Evolutionary conservation across 2,113 vertebrate genomes (phyloP).

Genomic region (Catharus minimus): DNA sequence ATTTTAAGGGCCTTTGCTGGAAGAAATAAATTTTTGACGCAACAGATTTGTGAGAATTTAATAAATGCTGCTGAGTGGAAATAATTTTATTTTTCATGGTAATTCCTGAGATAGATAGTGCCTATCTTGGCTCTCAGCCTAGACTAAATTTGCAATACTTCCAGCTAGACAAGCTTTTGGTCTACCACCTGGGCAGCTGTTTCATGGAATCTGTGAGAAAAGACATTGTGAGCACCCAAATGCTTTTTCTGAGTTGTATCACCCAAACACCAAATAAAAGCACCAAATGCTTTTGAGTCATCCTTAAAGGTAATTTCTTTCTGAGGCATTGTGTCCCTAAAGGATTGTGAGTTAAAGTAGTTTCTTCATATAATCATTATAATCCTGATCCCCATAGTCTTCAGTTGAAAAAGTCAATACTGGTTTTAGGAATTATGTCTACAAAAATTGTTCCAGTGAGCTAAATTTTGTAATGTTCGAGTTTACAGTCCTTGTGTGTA

Average conservation of each 20-base stretch:
- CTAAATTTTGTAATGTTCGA: background rate
- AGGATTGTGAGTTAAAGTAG: background rate
- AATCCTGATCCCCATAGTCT: background rate
- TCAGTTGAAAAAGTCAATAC: background rate
- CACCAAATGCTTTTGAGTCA: background rate
- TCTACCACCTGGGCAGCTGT: background rate
- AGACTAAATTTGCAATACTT: background rate
- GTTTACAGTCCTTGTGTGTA: background rate
- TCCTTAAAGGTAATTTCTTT: background rate
- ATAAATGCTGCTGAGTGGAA: background rate
- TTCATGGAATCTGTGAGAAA: background rate
- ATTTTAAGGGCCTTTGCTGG: background rate
- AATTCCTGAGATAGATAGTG: background rate
- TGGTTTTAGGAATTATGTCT: background rate
- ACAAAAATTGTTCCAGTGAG: background rate
- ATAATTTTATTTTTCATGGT: background rate
- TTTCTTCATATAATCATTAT: background rate
- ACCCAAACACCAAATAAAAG: background rate
- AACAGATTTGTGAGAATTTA: background rate
- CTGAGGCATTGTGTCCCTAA: background rate
- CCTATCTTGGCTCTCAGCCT: background rate
- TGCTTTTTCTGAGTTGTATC: background rate
- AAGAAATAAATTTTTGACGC: background rate
- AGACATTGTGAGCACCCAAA: background rate
- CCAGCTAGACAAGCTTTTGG: background rate